Evolutionary conservation across 64 coral and sea anemone species (phyloP), one percentile per base, ranked within the genome.

Genomic region (Trachythela sp.): DNA sequence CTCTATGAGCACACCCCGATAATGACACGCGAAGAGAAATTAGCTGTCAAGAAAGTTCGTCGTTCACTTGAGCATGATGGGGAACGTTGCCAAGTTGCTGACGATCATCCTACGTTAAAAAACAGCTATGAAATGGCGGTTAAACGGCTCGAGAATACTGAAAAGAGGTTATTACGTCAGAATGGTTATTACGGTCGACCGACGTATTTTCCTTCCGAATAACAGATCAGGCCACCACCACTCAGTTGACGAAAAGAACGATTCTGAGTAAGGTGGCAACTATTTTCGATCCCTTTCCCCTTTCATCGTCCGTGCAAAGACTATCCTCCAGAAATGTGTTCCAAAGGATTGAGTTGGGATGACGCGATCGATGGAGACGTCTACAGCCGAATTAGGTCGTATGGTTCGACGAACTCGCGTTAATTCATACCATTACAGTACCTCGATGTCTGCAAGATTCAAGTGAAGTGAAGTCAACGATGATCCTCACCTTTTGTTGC

Each of bases 261-360:
- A 34, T 77, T n/a, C 31, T 77, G 0, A 77, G 71, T 38, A 77
- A 77, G 30, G 71, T 77, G 24, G 24, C 71, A 3, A 92, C 77
- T 13, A 42, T 92, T 8, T 88, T 92, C 85, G 91, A 92, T 30
- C 86, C 8, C 30, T 92, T 10, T 48, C 76, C 4, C 91, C 91
- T 20, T 94, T 64, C 75, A 49, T 88, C 58, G 32, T 88, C 2
- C 48, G 89, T 22, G 92, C 86, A 15, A 90, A 88, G 24, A 94
- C 90, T 41, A 87, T 94, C n/a, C 92, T 91, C 32, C 92, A 91
- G 58, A 88, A 31, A 43, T 93, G 20, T 89, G 92, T 83, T 85
- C 88, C 4, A 40, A 41, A 27, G 88, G 83, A 14, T 29, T 93
- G 6, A 41, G 54, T 31, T 93, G 64, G 84, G 92, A 93, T 86